Evolutionary conservation across 1,140 invertebrate genomes (phyloP), one percentile per base, ranked within the genome.

Genomic region (Saxidomus purpurata): DNA sequence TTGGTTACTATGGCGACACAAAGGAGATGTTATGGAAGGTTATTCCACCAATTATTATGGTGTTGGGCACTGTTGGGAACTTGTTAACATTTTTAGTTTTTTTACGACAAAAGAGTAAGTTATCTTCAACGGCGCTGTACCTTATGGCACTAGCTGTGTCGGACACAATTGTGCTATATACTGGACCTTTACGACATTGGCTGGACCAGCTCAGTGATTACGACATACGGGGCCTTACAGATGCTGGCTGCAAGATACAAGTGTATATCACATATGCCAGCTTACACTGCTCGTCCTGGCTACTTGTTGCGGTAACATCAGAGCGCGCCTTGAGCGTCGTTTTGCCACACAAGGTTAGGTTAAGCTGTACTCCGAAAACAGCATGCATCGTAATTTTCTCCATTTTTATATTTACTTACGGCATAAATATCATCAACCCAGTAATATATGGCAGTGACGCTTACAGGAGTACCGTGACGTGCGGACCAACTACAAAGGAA

Each of bases 261-360:
- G 43, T 81, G 0, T 94, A 84, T 77, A 31, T 91, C 9, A 84
- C 90, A 0, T 92, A 92, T 69, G 71, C 86, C 17, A 59, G 85
- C 0, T n/a, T 89, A 6, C 81, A 92, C 36, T 81, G 59, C 15
- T 94, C 93, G 6, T 76, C 92, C 1, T 94, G 92, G 92, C 80
- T 92, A 6, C 80, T 94, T 2, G 93, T 92, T 19, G 76, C 89
- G 0, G 90, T 94, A 49, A 93, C 93, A 9, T 25, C 85, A 11
- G 93, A 94, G 38, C 80, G 93, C 4, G 82, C 90, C 17, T 82
- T 92, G 1, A 90, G 89, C 19, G 91, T 93, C 6, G 90, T 90
- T 25, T 63, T 90, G 19, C 93, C 93, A 0, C 90, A 92, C 28
- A 89, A 87, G 22, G 89, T 85, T 0, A 86, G 71, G 36, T 19